Base-by-base conservation (phyloP, 2,113 vertebrate genomes). In the Lepus americanus region DNA sequence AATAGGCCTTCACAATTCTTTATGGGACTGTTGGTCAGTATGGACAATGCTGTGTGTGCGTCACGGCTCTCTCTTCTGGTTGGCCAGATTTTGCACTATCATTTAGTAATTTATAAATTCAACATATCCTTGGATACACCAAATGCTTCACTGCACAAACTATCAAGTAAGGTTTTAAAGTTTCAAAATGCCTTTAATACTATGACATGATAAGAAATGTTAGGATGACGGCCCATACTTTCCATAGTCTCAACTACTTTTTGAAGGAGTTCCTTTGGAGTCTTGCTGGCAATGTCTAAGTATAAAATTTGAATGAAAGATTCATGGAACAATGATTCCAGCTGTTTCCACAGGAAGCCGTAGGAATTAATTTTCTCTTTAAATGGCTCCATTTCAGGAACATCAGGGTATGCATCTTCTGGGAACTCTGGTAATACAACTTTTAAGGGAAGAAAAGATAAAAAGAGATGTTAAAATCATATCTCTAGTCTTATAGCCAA, bases 261-360 rank as follows among this genome's bases (percentile, higher is more conserved):
- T 87, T 98, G 95, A 90, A 99, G 98, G 72, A 99, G 97, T 33
- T 97, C 97, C 82, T 99, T 96, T 22, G 99, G 98, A 94, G 97
- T 99, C 98, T 99, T 99, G 53, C 93, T 93, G 20, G 95, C 92
- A 94, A 99, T 98, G 66, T 99, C 99, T 97, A 99, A 79, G 23
- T 88, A 95, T 95, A 95, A 92, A 78, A 97, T n/a, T n/a, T 96
- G 97, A 92, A 97, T 12, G 13, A 63, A 88, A 87, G 97, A 94
- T 0, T 97, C 96, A 49, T 10, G 72, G 74, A 99, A 84, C 82
- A 61, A 23, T 1, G 87, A 0, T 95, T 98, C 98, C 95, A 99
- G 74, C 25, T 49, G 74, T 90, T 98, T 96, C 99, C 99, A 99
- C 13, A 96, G 83, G 20, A 39, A 0, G 29, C 39, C 64, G 97